These are phyloP conservation scores for Amphipyra berbera DNA, from an alignment of 2,888 invertebrate species.

Conservation along the genomic window DNA sequence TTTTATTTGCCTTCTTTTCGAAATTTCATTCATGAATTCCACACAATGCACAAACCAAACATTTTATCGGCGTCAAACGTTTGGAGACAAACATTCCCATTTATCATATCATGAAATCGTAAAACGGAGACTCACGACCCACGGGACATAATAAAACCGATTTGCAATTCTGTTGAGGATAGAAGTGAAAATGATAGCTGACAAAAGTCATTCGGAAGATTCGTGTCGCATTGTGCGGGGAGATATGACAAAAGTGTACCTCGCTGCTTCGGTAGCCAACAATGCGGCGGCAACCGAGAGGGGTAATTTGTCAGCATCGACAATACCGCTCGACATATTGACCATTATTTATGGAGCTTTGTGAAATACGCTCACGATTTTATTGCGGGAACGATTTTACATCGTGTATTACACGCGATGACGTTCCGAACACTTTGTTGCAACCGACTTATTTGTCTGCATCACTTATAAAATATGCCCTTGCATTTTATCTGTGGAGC, in stretches of 20 bases:
- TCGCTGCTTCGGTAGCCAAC: conserved; percentile 80
- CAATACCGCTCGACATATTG: conserved; percentile 88
- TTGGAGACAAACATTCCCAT: conserved; percentile 77
- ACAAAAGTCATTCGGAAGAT: conserved; percentile 82
- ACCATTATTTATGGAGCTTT: conserved; percentile 88
- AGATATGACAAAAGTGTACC: conserved; percentile 76
- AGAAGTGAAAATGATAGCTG: conserved; percentile 87
- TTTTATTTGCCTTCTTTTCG: conserved; percentile 77
- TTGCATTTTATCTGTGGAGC: conserved; percentile 34
- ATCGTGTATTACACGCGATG: conserved; percentile 85
- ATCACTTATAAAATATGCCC: conserved; percentile 37
- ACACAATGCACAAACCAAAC: conserved; percentile 78
- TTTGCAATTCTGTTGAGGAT: conserved; percentile 75
- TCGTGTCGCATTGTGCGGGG: conserved; percentile 76
- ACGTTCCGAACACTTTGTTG: conserved; percentile 80
- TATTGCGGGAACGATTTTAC: conserved; percentile 87
- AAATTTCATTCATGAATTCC: conserved; percentile 62
- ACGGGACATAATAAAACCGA: conserved; percentile 82
- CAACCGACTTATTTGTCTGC: conserved; percentile 58
- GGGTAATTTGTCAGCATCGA: conserved; percentile 89
- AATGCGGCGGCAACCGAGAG: conserved; percentile 85
- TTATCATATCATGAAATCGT: conserved; percentile 81
- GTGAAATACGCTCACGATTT: conserved; percentile 83
- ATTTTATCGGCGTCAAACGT: conserved; percentile 75
- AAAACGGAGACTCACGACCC: conserved; percentile 73